A percentile compares a stretch with the other conserved stretches of the same genome.
Conservation (phyloP, 2,113 vertebrate species). For the Datnioides undecimradiatus region DNA sequence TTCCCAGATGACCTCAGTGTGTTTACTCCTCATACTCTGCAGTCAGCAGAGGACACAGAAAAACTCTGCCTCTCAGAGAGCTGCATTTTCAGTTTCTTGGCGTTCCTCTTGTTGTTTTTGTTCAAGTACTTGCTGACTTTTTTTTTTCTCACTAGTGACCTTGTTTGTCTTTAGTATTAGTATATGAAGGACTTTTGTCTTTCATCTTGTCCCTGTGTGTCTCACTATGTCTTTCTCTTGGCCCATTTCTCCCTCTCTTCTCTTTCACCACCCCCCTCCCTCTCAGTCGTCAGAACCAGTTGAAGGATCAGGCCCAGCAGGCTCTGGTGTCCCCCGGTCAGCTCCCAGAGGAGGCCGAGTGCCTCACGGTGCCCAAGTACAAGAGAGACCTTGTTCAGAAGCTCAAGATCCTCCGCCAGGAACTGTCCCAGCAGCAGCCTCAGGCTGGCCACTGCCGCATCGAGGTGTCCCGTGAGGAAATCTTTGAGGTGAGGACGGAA, state of each 20-base stretch:
- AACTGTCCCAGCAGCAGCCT: constrained; percentile 97
- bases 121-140: constrained; percentile 6
- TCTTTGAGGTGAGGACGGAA: constrained; percentile 92
- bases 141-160: constrained; percentile 20
- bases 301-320: constrained; percentile 91
- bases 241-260: not conserved
- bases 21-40: constrained; percentile 56
- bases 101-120: constrained; percentile 29
- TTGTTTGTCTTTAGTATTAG: constrained; percentile 26
- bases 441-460: constrained; percentile 98
- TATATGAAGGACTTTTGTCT: constrained; percentile 1
- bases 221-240: constrained; percentile 11
- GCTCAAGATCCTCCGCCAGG: constrained; percentile 96
- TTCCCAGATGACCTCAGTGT: constrained; percentile 72
- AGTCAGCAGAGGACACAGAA: constrained; percentile 44
- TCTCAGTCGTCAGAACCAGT: constrained; percentile 91
- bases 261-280: not conserved
- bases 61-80: constrained; percentile 18
- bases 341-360: constrained; percentile 93
- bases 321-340: constrained; percentile 89
- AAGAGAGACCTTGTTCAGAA: constrained; percentile 98
- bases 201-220: constrained; percentile 2
- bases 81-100: constrained; percentile 34
- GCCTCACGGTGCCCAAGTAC: constrained; percentile 95
- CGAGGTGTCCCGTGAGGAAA: constrained; percentile 98